Evolutionary conservation across 2,113 vertebrate species (phyloP).

Genomic region (Azemiops feae): DNA sequence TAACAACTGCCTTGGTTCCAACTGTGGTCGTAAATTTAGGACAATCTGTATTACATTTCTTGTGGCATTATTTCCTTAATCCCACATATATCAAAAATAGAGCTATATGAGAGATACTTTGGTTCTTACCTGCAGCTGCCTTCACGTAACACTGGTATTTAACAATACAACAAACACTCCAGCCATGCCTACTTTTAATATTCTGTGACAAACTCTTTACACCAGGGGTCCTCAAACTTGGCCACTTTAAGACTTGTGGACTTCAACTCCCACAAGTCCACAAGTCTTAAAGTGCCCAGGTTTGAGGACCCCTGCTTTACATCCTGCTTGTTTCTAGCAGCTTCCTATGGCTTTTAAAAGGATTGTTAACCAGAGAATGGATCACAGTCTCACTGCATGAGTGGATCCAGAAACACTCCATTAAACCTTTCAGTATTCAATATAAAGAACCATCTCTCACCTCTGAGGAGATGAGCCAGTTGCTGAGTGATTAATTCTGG

Average conservation of each 20-base stretch:
- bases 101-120: constrained; percentile 42
- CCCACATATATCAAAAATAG: constrained; percentile 44
- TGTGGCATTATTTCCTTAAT: constrained; percentile 22
- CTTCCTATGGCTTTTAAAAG: constrained; percentile 81
- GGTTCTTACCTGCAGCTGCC: constrained; percentile 56
- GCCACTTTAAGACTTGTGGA: no score
- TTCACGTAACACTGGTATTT: constrained; percentile 69
- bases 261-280: no score
- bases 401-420: constrained; percentile 83
- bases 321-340: constrained; percentile 82
- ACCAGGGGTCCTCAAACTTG: no score
- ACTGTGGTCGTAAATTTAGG: neutral
- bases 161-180: constrained; percentile 63
- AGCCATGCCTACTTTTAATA: constrained; percentile 73
- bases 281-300: no score
- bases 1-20: neutral
- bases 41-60: constrained; percentile 8
- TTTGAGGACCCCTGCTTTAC: constrained; percentile 42
- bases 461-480: constrained; percentile 90
- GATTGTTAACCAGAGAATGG: constrained; percentile 93
- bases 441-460: constrained; percentile 79
- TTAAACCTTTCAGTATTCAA: constrained; percentile 83
- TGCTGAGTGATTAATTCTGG: constrained; percentile 85
- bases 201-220: constrained; percentile 78
- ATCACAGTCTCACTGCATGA: constrained; percentile 82